phyloP scores from a whole-genome alignment of 2,888 invertebrate genomes.

The Vannuccia rotundouncinata region DNA sequence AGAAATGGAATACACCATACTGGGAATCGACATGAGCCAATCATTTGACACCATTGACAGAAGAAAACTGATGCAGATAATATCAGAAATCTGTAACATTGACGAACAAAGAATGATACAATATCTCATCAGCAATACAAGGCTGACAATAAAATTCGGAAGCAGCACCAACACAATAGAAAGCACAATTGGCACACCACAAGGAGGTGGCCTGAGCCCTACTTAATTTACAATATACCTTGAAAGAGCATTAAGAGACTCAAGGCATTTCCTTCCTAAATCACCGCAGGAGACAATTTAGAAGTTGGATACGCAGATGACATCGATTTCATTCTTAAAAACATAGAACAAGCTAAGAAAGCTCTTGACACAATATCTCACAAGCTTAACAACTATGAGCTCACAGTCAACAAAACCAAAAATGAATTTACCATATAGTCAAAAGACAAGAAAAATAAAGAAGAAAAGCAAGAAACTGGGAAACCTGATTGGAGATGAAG shows the following conservation, averaged over 20 bases:
- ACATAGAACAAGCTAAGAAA: background rate
- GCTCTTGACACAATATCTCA: background rate
- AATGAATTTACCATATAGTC: background rate
- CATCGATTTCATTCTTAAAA: background rate
- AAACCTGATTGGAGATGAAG: background rate
- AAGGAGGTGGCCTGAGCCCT: background rate
- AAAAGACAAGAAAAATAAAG: background rate
- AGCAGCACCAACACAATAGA: background rate
- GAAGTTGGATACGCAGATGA: background rate
- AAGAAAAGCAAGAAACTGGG: background rate
- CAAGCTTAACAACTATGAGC: background rate
- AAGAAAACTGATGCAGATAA: background rate
- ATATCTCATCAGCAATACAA: background rate
- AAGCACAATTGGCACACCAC: background rate
- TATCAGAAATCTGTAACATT: background rate
- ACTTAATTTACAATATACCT: background rate
- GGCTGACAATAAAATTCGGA: background rate
- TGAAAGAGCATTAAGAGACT: background rate
- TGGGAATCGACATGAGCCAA: background rate
- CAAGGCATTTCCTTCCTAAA: background rate
- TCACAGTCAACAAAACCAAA: background rate
- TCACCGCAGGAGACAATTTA: background rate
- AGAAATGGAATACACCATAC: constrained; percentile 1
- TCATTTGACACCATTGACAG: constrained; percentile 8
- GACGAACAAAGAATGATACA: background rate